Conservation (phyloP, 2,888 invertebrate species). For the Athalia circularis region DNA sequence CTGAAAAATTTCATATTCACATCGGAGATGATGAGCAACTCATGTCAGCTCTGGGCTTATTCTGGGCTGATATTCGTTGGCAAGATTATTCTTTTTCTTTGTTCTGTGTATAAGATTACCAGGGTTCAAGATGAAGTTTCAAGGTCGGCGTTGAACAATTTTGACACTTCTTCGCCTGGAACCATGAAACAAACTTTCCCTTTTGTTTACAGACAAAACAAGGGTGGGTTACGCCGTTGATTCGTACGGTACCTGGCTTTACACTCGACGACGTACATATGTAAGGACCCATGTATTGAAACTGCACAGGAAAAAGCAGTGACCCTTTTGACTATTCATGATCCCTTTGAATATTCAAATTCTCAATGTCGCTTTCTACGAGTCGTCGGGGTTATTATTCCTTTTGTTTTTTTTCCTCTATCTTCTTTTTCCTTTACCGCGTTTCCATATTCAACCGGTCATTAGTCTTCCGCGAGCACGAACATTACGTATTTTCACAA, state of each 20-base stretch:
- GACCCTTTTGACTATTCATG: conserved; percentile 45
- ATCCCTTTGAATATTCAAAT: conserved; percentile 40
- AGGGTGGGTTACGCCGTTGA: conserved; percentile 11
- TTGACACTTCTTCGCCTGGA: not conserved
- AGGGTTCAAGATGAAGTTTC: not conserved
- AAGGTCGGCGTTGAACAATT: not conserved
- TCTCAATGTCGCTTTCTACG: conserved; percentile 4
- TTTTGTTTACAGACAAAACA: conserved; percentile 29
- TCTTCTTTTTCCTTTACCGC: not conserved
- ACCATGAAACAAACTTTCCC: not conserved
- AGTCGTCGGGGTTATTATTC: not conserved
- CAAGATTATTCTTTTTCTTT: too few species aligned
- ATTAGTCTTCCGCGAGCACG: not conserved
- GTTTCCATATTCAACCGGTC: conserved; percentile 5
- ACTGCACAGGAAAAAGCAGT: conserved; percentile 29
- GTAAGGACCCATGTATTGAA: not conserved
- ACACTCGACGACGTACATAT: too few species aligned
- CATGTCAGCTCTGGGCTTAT: too few species aligned
- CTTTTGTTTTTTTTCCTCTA: not conserved
- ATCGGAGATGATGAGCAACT: too few species aligned
- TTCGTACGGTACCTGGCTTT: not conserved
- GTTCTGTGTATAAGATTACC: not conserved
- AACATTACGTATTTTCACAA: not conserved
- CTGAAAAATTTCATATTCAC: too few species aligned
- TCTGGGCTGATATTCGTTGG: too few species aligned